These are phyloP conservation scores for Pseudochromis fuscus DNA, from an alignment of 2,797 vertebrate species.

Conservation along the genomic window DNA sequence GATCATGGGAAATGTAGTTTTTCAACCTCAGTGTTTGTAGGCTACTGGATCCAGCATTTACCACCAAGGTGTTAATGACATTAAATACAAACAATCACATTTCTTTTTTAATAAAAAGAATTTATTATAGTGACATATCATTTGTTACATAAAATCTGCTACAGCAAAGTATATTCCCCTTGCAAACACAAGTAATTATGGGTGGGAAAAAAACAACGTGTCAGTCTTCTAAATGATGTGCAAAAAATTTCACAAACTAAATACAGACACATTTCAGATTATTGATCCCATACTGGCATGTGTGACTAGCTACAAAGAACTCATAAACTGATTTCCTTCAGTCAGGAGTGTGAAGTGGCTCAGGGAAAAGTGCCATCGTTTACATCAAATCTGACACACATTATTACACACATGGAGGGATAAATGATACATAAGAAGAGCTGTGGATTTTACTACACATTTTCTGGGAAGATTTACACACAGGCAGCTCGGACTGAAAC, in stretches of 20 bases:
- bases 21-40: neutral
- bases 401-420: conserved; percentile 65
- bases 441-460: conserved; percentile 65
- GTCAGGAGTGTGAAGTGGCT: conserved; percentile 80
- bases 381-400: conserved; percentile 81
- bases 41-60: neutral
- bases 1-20: conserved; percentile 82
- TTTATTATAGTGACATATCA: conserved; percentile 93
- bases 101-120: conserved; percentile 93
- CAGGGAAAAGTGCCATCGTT: conserved; percentile 82
- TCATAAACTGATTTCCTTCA: conserved; percentile 77
- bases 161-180: conserved; percentile 94
- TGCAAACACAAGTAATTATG: conserved; percentile 91
- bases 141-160: conserved; percentile 97
- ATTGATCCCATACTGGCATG: conserved; percentile 81
- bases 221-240: conserved; percentile 90
- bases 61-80: conserved; percentile 76
- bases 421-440: conserved; percentile 61
- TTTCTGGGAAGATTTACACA: conserved; percentile 60
- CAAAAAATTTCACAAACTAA: conserved; percentile 91
- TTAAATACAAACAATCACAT: conserved; percentile 84
- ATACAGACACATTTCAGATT: conserved; percentile 87
- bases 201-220: conserved; percentile 82
- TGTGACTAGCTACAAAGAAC: conserved; percentile 80
- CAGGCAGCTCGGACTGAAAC: conserved; percentile 69